Conservation (phyloP, 2,113 vertebrate species). For the Drymodes brunneopygia region DNA sequence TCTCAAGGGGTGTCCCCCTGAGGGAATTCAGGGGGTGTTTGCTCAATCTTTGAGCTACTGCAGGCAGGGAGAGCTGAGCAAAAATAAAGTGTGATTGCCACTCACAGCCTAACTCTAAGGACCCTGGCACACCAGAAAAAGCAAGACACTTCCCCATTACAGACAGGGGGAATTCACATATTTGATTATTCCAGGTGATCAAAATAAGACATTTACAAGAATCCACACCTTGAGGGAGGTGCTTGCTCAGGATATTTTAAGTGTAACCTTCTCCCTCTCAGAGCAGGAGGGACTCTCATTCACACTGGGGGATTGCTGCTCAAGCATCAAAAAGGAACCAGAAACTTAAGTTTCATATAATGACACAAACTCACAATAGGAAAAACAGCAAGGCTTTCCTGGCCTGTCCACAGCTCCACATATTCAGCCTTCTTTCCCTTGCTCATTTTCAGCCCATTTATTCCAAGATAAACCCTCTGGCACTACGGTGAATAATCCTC, state of each 20-base stretch:
- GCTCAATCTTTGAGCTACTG: not conserved
- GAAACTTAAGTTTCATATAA: not conserved
- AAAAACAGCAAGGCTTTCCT: not conserved
- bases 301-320: not conserved
- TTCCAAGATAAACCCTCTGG: slow-evolving; percentile 40
- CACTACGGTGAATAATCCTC: slow-evolving; percentile 34
- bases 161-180: not conserved
- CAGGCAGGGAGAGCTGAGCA: not conserved
- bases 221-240: not conserved
- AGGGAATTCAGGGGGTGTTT: not conserved
- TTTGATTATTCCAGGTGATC: not conserved
- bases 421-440: not conserved
- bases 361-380: not conserved
- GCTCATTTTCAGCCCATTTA: slow-evolving; percentile 58
- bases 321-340: not conserved
- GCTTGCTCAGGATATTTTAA: not conserved
- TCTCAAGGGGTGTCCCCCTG: not conserved
- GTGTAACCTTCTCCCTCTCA: not conserved
- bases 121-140: not conserved
- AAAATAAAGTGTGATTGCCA: not conserved
- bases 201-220: not conserved
- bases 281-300: not conserved
- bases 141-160: not conserved
- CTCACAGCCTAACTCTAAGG: not conserved
- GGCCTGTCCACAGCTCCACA: not conserved